Conservation (phyloP, 2,888 invertebrate species). For the Drosophila pullipes region DNA sequence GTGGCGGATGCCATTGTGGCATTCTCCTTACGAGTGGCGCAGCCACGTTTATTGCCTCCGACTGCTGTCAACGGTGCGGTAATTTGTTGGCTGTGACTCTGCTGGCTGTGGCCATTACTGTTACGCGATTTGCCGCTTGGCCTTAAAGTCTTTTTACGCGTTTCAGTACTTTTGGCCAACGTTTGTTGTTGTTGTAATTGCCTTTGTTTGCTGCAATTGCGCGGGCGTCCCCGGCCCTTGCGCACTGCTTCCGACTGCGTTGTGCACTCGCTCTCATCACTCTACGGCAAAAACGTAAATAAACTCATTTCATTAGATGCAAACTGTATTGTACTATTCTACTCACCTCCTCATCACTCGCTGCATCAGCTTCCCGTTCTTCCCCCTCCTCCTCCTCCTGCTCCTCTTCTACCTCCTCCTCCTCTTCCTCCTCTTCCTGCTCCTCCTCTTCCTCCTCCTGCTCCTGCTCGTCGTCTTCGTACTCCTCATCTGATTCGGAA, state of each 20-base stretch:
- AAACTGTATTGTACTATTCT: too few species aligned
- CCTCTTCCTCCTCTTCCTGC: slow-evolving; percentile 38
- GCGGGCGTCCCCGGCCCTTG: slow-evolving; percentile 25
- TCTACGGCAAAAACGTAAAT: neutral
- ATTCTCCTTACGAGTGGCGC: slow-evolving; percentile 69
- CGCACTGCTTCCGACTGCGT: slow-evolving; percentile 22
- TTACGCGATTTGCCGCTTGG: slow-evolving; percentile 8
- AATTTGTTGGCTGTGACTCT: slow-evolving; percentile 18
- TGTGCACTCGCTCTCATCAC: slow-evolving; percentile 43
- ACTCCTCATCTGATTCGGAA: slow-evolving; percentile 10
- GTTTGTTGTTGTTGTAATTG: slow-evolving; percentile 36
- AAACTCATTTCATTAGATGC: too few species aligned
- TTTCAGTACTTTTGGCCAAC: slow-evolving; percentile 23
- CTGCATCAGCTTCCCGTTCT: slow-evolving; percentile 44
- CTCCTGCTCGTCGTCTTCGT: slow-evolving; percentile 46
- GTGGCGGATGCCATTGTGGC: slow-evolving; percentile 74
- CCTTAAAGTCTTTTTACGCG: slow-evolving; percentile 23
- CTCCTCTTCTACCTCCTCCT: slow-evolving; percentile 30
- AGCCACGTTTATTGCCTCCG: slow-evolving; percentile 74
- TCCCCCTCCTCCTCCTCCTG: slow-evolving; percentile 42
- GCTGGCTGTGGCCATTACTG: slow-evolving; percentile 19
- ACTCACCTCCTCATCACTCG: slow-evolving; percentile 28
- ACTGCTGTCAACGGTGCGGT: slow-evolving; percentile 58
- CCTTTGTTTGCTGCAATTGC: slow-evolving; percentile 29
- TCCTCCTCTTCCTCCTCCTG: slow-evolving; percentile 22